Evolutionary conservation across 2,888 invertebrate species (phyloP), one percentile per base, ranked within the genome.

Genomic region (Lymantria dispar): DNA sequence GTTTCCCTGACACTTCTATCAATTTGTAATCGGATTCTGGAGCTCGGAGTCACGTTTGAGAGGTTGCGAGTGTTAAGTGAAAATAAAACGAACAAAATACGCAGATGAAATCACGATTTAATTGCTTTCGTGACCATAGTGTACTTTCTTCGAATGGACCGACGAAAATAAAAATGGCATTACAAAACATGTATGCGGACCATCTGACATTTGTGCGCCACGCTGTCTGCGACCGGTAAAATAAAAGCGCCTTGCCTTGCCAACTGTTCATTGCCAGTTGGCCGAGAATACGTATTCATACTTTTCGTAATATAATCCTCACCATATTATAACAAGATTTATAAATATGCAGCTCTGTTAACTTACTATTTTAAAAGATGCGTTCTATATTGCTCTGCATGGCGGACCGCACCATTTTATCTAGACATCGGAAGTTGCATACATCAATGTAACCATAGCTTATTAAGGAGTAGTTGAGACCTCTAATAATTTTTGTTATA

Each of bases 121-220:
- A 79, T 82, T 78, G 73, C 68, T 68, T 74, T 79, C 79, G 80
- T 81, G 80, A 81, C 74, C 70, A 60, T 50, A 47, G 45, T 59
- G 62, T 65, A 75, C 80, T 80, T 79, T 81, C 80, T 74, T 76
- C 55, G 53, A 70, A 68, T 65, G 62, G 49, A 60, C 54, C 48
- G 51, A 58, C 48, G 45, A 60, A 74, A 76, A 75, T 64, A 67
- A 71, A 71, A 71, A 54, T 62, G 62, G 60, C 48, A 64, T 74
- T 72, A 66, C 65, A 64, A 71, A 75, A 70, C 64, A 65, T 67
- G 67, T 63, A 58, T 54, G 51, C 52, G 38, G 43, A 50, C 55
- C 64, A 69, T 78, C 80, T 80, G 85, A 79, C 76, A 83, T 83
- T 83, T 78, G 69, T 77, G 83, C 88, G 87, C 87, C 89, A 81